Percentiles rank a stretch among this genome's conserved stretches.
phyloP scores from a whole-genome alignment of 2,113 vertebrate genomes.

The Petromus typicus region DNA sequence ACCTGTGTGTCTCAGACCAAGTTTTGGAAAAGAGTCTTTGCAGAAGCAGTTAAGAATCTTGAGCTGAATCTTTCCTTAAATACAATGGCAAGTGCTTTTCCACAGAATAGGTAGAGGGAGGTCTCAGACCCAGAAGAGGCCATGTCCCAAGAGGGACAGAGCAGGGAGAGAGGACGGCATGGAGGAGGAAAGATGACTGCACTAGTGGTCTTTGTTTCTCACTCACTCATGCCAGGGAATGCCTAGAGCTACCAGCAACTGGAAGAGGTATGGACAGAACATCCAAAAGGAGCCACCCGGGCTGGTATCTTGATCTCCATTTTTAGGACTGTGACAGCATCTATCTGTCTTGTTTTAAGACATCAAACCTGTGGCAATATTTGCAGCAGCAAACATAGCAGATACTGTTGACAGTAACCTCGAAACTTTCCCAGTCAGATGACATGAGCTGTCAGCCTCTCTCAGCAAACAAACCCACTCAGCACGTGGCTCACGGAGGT shows the following conservation, averaged over 20 bases:
- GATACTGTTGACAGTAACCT: neutral
- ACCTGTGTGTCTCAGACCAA: rapidly evolving
- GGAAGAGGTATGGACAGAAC: neutral
- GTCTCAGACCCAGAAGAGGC: too few species aligned
- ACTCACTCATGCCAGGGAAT: neutral
- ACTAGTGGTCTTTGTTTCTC: neutral
- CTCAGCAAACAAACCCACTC: neutral
- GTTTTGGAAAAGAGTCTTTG: neutral
- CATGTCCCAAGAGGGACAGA: neutral
- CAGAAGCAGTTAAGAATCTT: neutral
- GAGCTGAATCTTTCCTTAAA: neutral
- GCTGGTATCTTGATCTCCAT: neutral
- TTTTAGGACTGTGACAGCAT: rapidly evolving
- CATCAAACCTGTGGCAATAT: rapidly evolving
- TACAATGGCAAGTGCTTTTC: neutral
- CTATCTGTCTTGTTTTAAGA: neutral
- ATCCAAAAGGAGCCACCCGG: neutral
- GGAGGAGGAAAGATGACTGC: neutral
- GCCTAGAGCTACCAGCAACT: neutral
- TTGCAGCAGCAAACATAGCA: neutral
- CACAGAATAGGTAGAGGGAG: neutral
- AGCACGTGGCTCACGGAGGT: rapidly evolving
- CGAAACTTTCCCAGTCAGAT: neutral
- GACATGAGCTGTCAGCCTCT: neutral
- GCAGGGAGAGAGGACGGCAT: neutral